Conservation (phyloP, 2,797 vertebrate genomes). For the Esox lucius region DNA sequence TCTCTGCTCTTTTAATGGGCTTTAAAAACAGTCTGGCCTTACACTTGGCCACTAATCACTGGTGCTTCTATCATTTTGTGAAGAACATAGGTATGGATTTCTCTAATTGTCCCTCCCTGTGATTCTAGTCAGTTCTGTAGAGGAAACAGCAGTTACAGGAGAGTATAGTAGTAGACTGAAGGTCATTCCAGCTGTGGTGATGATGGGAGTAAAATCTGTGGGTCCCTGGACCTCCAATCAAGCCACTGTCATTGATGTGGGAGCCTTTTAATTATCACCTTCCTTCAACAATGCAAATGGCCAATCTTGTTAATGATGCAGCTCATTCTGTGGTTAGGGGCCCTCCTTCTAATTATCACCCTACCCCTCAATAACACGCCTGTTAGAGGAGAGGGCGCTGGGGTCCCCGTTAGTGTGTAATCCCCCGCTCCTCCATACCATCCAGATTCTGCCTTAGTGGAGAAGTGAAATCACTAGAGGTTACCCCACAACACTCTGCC, state of each 20-base stretch:
- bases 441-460: neutral
- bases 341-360: neutral
- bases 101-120: slow-evolving; percentile 10
- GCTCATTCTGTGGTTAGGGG: slow-evolving; percentile 49
- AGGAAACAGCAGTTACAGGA: neutral
- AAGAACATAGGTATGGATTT: slow-evolving; percentile 1
- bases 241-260: slow-evolving; percentile 51
- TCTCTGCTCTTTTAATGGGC: slow-evolving; percentile 29
- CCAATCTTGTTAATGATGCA: slow-evolving; percentile 69
- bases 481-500: neutral
- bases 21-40: slow-evolving; percentile 16
- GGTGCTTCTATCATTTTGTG: slow-evolving; percentile 15
- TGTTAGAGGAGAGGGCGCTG: neutral
- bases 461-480: neutral
- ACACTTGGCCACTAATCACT: slow-evolving; percentile 3
- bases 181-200: slow-evolving; percentile 55
- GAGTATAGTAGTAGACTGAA: slow-evolving; percentile 46
- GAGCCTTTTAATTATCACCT: slow-evolving; percentile 71
- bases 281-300: slow-evolving; percentile 66
- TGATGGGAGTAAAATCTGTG: slow-evolving; percentile 55
- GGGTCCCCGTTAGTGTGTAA: neutral
- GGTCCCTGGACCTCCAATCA: slow-evolving; percentile 59
- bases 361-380: neutral
- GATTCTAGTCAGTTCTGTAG: slow-evolving; percentile 1
- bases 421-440: neutral